phyloP scores from a whole-genome alignment of 2,797 vertebrate genomes.

The Carcharodon carcharias region DNA sequence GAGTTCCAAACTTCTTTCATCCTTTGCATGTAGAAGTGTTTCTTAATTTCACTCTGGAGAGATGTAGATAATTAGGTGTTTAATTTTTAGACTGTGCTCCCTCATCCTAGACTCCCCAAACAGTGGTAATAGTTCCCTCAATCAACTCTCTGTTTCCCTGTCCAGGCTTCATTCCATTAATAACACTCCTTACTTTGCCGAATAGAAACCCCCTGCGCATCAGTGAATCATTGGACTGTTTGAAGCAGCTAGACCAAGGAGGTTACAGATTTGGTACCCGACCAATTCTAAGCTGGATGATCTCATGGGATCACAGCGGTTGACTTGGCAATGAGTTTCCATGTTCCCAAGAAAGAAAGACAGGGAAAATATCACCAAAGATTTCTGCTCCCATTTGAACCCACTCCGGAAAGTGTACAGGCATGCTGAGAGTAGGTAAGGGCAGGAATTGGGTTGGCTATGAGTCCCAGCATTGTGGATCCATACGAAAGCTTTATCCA shows the following conservation, averaged over 20 bases:
- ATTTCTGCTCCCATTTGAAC: not conserved
- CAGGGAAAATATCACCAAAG: not conserved
- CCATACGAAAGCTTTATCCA: not conserved
- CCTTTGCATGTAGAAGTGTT: not conserved
- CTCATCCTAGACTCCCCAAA: not conserved
- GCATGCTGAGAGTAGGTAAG: not conserved
- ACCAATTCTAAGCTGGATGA: not conserved
- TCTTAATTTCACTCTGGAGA: not conserved
- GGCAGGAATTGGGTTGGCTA: not conserved
- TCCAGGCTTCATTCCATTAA: not conserved
- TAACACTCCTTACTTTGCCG: not conserved
- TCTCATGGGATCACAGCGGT: not conserved
- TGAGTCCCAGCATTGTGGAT: not conserved
- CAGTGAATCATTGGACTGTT: not conserved
- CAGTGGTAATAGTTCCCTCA: not conserved
- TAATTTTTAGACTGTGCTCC: not conserved
- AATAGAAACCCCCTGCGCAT: not conserved
- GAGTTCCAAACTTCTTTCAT: no score
- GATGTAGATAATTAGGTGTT: not conserved
- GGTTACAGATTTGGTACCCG: not conserved
- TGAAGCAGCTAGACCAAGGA: not conserved
- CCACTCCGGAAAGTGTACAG: not conserved
- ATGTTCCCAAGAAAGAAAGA: not conserved
- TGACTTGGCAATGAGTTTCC: not conserved
- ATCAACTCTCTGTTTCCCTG: not conserved